Evolutionary conservation across 2,113 vertebrate species (phyloP).

Genomic region (Platysteira castanea): DNA sequence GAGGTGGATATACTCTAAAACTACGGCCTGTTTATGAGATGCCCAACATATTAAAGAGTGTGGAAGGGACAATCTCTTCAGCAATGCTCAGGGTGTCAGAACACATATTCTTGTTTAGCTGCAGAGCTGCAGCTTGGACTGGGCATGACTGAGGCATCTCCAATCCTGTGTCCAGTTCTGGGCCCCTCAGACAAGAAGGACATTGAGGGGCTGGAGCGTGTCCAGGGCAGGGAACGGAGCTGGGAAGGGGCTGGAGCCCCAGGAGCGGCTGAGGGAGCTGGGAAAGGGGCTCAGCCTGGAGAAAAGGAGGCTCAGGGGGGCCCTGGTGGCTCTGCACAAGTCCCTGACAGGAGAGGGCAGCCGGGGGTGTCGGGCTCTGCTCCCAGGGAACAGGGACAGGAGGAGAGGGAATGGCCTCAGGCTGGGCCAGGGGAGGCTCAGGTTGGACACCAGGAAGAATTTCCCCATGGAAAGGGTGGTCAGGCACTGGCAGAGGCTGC

Average conservation of each 20-base stretch:
- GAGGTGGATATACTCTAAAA: not conserved
- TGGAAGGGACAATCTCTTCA: not conserved
- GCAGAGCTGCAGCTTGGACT: not conserved
- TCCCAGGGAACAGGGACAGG: not conserved
- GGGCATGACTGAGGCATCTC: not conserved
- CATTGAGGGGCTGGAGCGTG: rapidly evolving
- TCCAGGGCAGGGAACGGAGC: not conserved
- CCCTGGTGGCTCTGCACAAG: not conserved
- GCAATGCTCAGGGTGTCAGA: not conserved
- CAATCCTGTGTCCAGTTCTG: not conserved
- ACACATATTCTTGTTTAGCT: not conserved
- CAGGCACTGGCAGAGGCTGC: too few species aligned
- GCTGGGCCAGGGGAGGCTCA: rapidly evolving
- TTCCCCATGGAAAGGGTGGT: too few species aligned
- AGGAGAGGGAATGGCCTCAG: not conserved
- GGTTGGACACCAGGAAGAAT: too few species aligned
- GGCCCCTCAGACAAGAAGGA: rapidly evolving
- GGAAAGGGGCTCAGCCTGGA: not conserved
- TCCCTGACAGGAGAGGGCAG: not conserved
- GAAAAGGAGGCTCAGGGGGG: not conserved
- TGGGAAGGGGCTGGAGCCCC: not conserved
- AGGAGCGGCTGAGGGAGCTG: not conserved
- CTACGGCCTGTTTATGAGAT: not conserved
- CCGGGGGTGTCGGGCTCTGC: not conserved
- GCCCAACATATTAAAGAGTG: too few species aligned